Evolutionary conservation across 2,113 vertebrate genomes (phyloP), one percentile per base, ranked within the genome.

Genomic region (Phalacrocorax brasilianus): DNA sequence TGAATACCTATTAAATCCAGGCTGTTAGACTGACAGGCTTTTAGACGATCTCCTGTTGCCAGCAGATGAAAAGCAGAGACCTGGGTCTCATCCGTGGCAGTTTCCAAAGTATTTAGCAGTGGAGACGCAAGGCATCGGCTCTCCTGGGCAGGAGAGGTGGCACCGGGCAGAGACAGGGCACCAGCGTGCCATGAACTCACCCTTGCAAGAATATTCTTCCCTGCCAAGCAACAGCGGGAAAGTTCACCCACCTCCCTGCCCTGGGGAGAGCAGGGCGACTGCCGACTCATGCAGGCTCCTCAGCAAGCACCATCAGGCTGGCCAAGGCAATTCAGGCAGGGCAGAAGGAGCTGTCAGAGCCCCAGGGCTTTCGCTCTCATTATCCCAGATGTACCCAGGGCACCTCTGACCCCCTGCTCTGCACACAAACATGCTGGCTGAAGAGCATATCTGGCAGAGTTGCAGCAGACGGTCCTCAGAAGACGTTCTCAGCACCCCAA

Each of bases 151-250:
- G 59, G 16, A 67, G 30, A 49, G 15, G 44, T 4, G 45, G 40
- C 65, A 35, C 65, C 15, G n/a, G 59, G 76, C 52, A 66, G 33
- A 65, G 38, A 83, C 53, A 44, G 38, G 22, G 40, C 32, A 72
- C 44, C 38, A 38, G 72, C 3, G 1, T 12, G 20, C 67, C 0
- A 2, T 27, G 27, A 73, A 78, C 53, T 73, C 1, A 0, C 19
- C 53, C 66, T 40, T 40, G 53, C 42, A 52, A 55, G 53, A 82
- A 22, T 77, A 44, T 67, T 73, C 40, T 67, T 87, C 35, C 77
- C 32, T 83, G 66, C 14, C 72, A 91, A 77, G 53, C 27, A 38
- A n/a, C 45, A 77, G 65, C 5, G 1, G 71, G 52, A 8, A 73
- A 83, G 32, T 61, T 76, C 22, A 47, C 30, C 7, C 50, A 33